Conservation (phyloP, 2,113 vertebrate species). For the Neoarius graeffei region DNA sequence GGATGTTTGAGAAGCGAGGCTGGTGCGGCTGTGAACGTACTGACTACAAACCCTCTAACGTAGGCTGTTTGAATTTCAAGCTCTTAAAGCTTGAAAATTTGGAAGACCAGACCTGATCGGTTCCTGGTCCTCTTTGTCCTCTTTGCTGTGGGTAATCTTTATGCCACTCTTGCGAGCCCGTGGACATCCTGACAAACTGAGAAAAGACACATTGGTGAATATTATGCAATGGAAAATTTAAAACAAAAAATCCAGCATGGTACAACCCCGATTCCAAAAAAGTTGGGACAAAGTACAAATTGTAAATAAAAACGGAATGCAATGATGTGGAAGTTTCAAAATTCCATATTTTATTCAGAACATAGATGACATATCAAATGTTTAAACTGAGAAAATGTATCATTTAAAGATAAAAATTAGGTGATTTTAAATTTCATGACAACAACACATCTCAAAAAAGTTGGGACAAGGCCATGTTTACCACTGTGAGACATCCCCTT, state of each 20-base stretch:
- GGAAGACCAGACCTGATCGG: constrained; percentile 85
- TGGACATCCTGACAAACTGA: constrained; percentile 97
- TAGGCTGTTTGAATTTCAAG: neutral
- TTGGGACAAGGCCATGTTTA: too few species aligned
- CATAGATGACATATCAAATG: too few species aligned
- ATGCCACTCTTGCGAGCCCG: constrained; percentile 97
- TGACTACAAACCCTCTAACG: neutral
- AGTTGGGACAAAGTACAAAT: too few species aligned
- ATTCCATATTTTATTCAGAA: too few species aligned
- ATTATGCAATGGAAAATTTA: neutral
- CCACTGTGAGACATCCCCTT: too few species aligned
- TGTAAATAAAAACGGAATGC: too few species aligned
- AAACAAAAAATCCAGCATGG: neutral
- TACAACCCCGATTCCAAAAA: too few species aligned
- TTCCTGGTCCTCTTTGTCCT: constrained; percentile 98
- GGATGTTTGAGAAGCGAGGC: neutral
- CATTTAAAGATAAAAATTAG: too few species aligned
- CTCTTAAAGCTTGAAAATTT: neutral
- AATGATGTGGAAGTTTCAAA: too few species aligned
- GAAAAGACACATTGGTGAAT: neutral
- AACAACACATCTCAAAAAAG: too few species aligned
- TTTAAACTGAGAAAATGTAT: too few species aligned
- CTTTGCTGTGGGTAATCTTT: constrained; percentile 98
- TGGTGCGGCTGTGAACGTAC: neutral
- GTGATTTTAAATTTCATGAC: too few species aligned